Evolutionary conservation across 2,797 vertebrate species (phyloP), one percentile per base, ranked within the genome.

Genomic region (Carapus acus): DNA sequence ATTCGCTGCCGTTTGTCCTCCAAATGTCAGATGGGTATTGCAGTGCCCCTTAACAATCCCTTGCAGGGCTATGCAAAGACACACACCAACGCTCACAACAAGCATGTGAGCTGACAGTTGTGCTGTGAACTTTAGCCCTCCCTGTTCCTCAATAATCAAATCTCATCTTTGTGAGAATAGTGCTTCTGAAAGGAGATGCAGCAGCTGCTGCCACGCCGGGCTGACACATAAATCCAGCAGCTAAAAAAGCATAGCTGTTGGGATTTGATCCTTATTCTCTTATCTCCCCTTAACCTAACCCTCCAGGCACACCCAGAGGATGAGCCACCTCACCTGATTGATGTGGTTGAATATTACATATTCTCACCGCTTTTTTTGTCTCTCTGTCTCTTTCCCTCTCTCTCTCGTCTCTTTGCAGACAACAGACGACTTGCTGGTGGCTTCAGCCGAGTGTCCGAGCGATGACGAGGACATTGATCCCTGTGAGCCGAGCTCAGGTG

Each of bases 401-500:
- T n/a, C n/a, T n/a, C n/a, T n/a, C n/a, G 8, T 33, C 34, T 79
- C 56, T 86, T 87, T 77, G 57, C 90, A 99, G 96, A 91, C 89
- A 15, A 91, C 93, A 5, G 96, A 98, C 53, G 96, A 99, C 80
- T 81, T 91, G 82, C 85, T 91, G 79, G 96, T 97, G 87, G 94
- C 94, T 27, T 99, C 96, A 0, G 96, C 94, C 4, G 96, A 99
- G 85, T 99, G 96, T 86, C 96, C 96, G 36, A 98, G 93, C 0
- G 96, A 99, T 41, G 96, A 99, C 0, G 96, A 99, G 88, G 96
- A 99, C 86, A 96, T 98, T 63, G 94, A 98, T 88, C 93, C 94
- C 83, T 99, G 96, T 94, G 96, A 99, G 94, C 93, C 94, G 72
- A 98, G 93, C 95, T 99, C 96, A 98, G 96, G 96, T 99, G 94